Conservation (phyloP, 2,888 invertebrate genomes). For the Phoenoteleia sp. region DNA sequence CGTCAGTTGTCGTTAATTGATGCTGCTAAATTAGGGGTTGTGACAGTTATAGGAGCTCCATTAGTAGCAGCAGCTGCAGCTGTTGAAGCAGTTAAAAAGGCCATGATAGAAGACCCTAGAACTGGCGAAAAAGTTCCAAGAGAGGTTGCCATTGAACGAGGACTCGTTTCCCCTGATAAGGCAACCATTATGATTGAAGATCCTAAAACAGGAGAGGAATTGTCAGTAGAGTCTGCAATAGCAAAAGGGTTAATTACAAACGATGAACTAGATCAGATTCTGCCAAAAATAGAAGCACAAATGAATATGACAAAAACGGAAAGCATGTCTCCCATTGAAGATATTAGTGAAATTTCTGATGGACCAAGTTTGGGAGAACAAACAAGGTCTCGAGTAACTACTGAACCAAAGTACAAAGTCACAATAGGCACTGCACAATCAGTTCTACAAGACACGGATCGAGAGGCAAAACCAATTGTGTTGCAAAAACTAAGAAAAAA, state of each 20-base stretch:
- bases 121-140: constrained; percentile 94
- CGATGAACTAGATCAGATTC: constrained; percentile 85
- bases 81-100: constrained; percentile 89
- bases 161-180: constrained; percentile 88
- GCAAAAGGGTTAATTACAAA: constrained; percentile 88
- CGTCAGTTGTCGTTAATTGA: constrained; percentile 91
- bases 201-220: constrained; percentile 87
- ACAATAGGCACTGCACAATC: constrained; percentile 89
- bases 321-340: constrained; percentile 69
- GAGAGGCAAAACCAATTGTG: constrained; percentile 90
- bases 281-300: constrained; percentile 65
- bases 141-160: constrained; percentile 93
- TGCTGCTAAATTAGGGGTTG: constrained; percentile 92
- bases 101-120: constrained; percentile 92
- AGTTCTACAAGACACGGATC: constrained; percentile 87
- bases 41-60: constrained; percentile 92
- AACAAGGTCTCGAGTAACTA: constrained; percentile 88
- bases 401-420: constrained; percentile 90
- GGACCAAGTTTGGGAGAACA: constrained; percentile 87
- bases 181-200: constrained; percentile 81
- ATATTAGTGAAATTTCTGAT: constrained; percentile 73
- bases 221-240: constrained; percentile 87
- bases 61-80: constrained; percentile 91
- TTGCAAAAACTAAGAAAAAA: constrained; percentile 93
- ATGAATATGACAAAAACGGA: constrained; percentile 87